Base-by-base conservation (phyloP, 2,888 invertebrate species). In the Tipula helvola region DNA sequence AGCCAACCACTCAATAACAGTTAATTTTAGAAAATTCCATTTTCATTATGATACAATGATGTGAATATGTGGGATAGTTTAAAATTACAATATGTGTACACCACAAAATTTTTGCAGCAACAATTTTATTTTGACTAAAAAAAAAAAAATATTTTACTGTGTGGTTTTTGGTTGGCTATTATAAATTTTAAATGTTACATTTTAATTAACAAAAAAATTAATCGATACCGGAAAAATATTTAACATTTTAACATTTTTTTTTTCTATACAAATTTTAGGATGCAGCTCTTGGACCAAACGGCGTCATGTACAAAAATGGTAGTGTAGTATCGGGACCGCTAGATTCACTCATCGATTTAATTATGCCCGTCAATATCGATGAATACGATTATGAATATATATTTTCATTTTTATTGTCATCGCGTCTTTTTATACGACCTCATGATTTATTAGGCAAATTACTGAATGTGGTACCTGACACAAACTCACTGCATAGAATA, bases 371-470 rank as follows among this genome's bases (percentile, higher is more conserved):
- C 88, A 90, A 90, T 88, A 89, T 90, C 87, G 89, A 89, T 86
- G 91, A 91, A 87, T 89, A 91, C 89, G 87, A 88, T 57, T 18
- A 85, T 91, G 91, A 91, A 89, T 91, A 91, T 89, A 89, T 91
- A 88, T 91, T 91, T 90, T 91, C 91, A 88, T 91, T 91, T 90
- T 89, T 91, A 89, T 89, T 91, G 89, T 91, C 91, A 87, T 91
- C 91, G 89, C 90, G 91, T 89, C 89, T 91, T 88, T 91, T 91
- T 89, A 89, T 91, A 89, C 91, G 91, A 88, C 91, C 91, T 86
- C 91, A 91, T 88, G 91, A 91, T 88, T 89, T 91, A 89, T 89
- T 91, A 88, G 91, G 90, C 88, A 90, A 90, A 90, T 89, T 91
- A 87, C 89, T 91, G 89, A 18, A 16, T n/a, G 89, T 90, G 88